Percentiles rank a stretch among this genome's conserved stretches.
These are phyloP conservation scores for Tetranychus truncatus DNA, from an alignment of 2,888 invertebrate species.

Conservation along the genomic window DNA sequence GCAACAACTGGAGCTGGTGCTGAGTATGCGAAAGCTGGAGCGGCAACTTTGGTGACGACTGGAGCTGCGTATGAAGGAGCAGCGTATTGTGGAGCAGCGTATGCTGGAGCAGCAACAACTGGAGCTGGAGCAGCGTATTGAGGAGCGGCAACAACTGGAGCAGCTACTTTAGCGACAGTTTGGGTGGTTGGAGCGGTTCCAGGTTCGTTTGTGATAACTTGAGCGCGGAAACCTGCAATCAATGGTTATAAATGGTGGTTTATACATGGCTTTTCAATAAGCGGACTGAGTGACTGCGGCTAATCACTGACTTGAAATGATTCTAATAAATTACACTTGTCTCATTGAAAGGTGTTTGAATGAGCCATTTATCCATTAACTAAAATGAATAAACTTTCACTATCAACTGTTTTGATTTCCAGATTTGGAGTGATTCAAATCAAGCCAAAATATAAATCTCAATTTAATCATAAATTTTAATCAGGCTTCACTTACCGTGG, in stretches of 20 bases:
- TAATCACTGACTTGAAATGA: too few relatives aligned
- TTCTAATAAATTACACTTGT: too few relatives aligned
- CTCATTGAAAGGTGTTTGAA: too few relatives aligned
- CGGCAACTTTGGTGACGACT: not conserved
- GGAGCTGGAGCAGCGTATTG: not conserved
- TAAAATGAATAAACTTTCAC: too few relatives aligned
- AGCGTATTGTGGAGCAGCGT: not conserved
- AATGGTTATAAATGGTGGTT: too few relatives aligned
- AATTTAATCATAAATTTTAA: too few relatives aligned
- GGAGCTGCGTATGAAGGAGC: not conserved
- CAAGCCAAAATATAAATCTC: too few relatives aligned
- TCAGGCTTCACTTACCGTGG: not conserved
- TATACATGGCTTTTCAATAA: too few relatives aligned
- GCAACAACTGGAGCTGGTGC: not conserved
- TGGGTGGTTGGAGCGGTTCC: slow-evolving; percentile 15
- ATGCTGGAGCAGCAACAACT: not conserved
- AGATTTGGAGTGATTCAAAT: too few relatives aligned
- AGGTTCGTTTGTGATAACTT: slow-evolving; percentile 27
- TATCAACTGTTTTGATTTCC: too few relatives aligned
- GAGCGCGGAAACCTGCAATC: slow-evolving; percentile 26
- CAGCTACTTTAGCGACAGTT: not conserved
- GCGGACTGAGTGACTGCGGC: too few relatives aligned
- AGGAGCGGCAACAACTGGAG: not conserved
- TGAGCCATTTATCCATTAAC: too few relatives aligned
- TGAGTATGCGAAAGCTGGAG: not conserved